Conservation (phyloP, 2,113 vertebrate genomes). For the Neogobius melanostomus region DNA sequence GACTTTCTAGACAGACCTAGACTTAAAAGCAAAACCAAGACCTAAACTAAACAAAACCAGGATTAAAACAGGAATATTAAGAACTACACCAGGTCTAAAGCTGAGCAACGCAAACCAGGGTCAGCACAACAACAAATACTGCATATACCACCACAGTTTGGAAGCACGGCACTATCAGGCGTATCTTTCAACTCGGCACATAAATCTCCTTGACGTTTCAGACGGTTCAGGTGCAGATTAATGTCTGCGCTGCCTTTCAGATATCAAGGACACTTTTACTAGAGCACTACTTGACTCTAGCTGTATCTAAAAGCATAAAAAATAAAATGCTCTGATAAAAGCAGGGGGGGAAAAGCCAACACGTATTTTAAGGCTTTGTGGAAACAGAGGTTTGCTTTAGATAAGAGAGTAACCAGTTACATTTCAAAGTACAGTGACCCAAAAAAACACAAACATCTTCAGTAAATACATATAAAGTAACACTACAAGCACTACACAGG, state of each 20-base stretch:
- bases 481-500: too few species aligned
- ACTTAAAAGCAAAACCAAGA: background rate
- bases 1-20: too few species aligned
- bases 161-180: background rate
- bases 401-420: too few species aligned
- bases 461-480: too few species aligned
- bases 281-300: background rate
- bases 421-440: too few species aligned
- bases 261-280: slow-evolving; percentile 26
- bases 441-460: too few species aligned
- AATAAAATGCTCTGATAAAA: background rate
- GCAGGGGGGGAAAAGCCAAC: background rate
- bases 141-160: background rate
- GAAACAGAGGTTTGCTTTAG: background rate
- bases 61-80: background rate
- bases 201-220: slow-evolving; percentile 29
- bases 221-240: slow-evolving; percentile 6
- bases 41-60: background rate
- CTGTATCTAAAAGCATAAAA: slow-evolving; percentile 22
- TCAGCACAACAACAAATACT: background rate
- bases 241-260: slow-evolving; percentile 20
- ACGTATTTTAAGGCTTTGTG: background rate
- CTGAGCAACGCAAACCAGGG: background rate
- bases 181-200: background rate
- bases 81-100: background rate